Conservation (phyloP, 2,113 vertebrate species). For the Hemibagrus wyckioides region DNA sequence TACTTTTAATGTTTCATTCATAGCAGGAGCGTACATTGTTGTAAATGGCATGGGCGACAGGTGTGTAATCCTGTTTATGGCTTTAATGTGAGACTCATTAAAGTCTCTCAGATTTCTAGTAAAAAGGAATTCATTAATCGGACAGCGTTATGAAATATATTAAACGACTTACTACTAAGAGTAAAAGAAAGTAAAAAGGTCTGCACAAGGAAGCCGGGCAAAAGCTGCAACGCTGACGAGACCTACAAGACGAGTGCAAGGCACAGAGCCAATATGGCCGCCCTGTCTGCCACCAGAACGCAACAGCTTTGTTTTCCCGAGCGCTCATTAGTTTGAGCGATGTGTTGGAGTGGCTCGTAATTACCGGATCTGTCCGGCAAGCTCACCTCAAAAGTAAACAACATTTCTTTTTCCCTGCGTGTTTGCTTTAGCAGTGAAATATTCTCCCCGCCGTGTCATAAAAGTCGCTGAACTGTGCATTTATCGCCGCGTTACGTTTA, state of each 20-base stretch:
- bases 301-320: neutral
- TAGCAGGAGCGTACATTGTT: neutral
- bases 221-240: no score
- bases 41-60: neutral
- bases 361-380: neutral
- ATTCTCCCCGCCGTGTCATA: neutral
- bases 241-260: neutral
- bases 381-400: slow-evolving; percentile 12
- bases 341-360: slow-evolving; percentile 6
- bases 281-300: neutral
- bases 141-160: neutral
- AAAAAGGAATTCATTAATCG: neutral
- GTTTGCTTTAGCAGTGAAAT: neutral
- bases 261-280: slow-evolving; percentile 20
- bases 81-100: neutral
- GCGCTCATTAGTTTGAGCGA: slow-evolving; percentile 27
- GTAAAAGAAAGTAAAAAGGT: neutral
- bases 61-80: neutral
- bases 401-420: neutral
- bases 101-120: neutral
- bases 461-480: neutral
- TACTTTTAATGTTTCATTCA: neutral
- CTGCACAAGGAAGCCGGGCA: neutral
- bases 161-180: neutral
- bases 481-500: neutral